Evolutionary conservation across 2,797 vertebrate species (phyloP).

Genomic region (Eupleurogrammus muticus): DNA sequence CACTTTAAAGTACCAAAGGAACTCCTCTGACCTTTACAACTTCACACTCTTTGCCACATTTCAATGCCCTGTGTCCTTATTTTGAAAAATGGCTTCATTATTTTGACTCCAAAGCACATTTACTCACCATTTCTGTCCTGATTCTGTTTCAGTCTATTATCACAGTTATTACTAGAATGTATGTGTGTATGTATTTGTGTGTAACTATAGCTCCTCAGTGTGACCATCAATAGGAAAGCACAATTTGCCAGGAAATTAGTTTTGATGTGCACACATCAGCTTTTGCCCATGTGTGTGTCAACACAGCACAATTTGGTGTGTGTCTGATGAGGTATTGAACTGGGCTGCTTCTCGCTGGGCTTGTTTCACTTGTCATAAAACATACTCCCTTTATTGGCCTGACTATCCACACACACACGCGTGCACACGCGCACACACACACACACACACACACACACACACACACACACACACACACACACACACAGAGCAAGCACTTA

Average conservation of each 20-base stretch:
- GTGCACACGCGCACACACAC: constrained; percentile 34
- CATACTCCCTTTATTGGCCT: constrained; percentile 80
- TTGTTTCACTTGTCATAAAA: constrained; percentile 83
- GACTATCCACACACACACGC: constrained; percentile 29
- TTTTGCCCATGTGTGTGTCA: constrained; percentile 39
- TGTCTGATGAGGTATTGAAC: constrained; percentile 84
- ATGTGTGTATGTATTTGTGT: neutral
- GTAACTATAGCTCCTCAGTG: constrained; percentile 1
- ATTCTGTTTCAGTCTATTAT: neutral
- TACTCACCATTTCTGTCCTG: neutral
- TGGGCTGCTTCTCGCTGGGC: constrained; percentile 71
- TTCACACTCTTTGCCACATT: neutral
- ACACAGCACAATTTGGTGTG: constrained; percentile 69
- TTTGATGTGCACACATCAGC: constrained; percentile 25
- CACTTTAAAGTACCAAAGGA: neutral
- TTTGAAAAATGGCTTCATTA: neutral
- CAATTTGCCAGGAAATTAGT: constrained; percentile 43
- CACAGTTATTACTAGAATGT: constrained; percentile 1
- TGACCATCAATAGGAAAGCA: constrained; percentile 29
- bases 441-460: constrained; percentile 34
- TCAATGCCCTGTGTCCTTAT: neutral
- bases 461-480: constrained; percentile 33
- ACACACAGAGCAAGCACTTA: constrained; percentile 43
- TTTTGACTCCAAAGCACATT: neutral
- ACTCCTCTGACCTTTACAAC: neutral